Conservation (phyloP, 2,113 vertebrate species). For the Lophura nycthemera region DNA sequence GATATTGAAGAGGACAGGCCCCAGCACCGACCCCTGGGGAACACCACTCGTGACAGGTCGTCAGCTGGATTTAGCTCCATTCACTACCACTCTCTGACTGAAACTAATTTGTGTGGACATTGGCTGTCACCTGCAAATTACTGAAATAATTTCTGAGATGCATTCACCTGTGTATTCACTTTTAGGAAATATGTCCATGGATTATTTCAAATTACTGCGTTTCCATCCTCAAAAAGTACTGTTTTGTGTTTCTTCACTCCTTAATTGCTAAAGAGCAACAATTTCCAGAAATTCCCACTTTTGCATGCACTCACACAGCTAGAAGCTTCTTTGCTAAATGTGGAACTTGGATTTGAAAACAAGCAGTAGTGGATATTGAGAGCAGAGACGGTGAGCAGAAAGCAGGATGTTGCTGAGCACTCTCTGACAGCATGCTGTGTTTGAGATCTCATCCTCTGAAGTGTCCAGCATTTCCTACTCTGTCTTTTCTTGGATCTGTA, state of each 20-base stretch:
- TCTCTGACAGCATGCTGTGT: fast-evolving
- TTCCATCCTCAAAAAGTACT: neutral
- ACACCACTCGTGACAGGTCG: too few species aligned
- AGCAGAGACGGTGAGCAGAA: neutral
- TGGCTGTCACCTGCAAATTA: neutral
- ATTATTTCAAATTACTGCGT: neutral
- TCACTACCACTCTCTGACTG: neutral
- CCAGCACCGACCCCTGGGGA: too few species aligned
- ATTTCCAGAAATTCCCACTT: neutral
- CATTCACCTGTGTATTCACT: neutral
- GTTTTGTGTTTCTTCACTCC: neutral
- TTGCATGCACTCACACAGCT: neutral
- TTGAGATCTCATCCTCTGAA: neutral
- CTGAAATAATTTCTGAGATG: neutral
- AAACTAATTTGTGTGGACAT: neutral
- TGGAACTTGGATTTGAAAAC: neutral
- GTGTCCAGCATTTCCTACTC: too few species aligned
- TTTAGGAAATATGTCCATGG: neutral
- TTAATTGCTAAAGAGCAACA: neutral
- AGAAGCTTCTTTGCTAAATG: neutral
- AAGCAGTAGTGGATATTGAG: neutral
- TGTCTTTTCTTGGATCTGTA: too few species aligned
- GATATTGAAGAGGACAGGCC: too few species aligned
- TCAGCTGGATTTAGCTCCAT: too few species aligned
- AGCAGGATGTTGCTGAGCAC: neutral